Percentiles rank a stretch among this genome's conserved stretches.
Conservation (phyloP, 1,140 invertebrate genomes). For the Phocides pigmalion region DNA sequence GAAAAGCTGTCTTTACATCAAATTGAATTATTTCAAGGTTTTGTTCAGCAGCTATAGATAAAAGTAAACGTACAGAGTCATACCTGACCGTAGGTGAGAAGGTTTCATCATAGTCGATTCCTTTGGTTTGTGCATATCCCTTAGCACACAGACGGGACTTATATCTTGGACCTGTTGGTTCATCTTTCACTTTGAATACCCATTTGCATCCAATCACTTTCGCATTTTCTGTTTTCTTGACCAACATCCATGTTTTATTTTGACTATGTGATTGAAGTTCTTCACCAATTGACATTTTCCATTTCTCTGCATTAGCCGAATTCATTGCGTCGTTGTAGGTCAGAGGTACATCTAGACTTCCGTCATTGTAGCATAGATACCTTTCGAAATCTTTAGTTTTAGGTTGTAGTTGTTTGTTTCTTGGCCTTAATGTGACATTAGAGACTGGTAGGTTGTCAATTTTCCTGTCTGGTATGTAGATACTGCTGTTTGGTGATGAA, state of each 20-base stretch:
- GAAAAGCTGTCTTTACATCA: slow-evolving; percentile 51
- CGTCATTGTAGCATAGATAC: slow-evolving; percentile 39
- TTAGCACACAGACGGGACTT: slow-evolving; percentile 48
- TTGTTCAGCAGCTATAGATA: slow-evolving; percentile 56
- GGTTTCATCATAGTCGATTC: slow-evolving; percentile 73
- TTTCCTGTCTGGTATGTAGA: too few species aligned
- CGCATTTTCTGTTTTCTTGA: slow-evolving; percentile 36
- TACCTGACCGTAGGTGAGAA: slow-evolving; percentile 67
- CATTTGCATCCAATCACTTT: slow-evolving; percentile 32
- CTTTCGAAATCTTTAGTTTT: slow-evolving; percentile 19
- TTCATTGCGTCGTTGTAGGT: slow-evolving; percentile 39
- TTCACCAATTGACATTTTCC: slow-evolving; percentile 40
- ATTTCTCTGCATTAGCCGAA: slow-evolving; percentile 32
- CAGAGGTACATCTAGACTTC: slow-evolving; percentile 33
- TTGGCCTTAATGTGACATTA: not conserved
- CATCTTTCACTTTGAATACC: too few species aligned
- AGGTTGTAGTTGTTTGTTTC: slow-evolving; percentile 26
- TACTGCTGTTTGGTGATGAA: too few species aligned
- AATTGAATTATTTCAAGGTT: slow-evolving; percentile 45
- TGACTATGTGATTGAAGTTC: slow-evolving; percentile 35
- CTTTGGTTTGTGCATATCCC: slow-evolving; percentile 44
- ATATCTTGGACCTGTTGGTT: too few species aligned
- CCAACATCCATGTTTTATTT: slow-evolving; percentile 51
- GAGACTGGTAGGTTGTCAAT: not conserved
- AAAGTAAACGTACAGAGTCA: slow-evolving; percentile 63